These are phyloP conservation scores for Akabosia matsudoensis DNA, from an alignment of 1,140 invertebrate species.

Conservation along the genomic window DNA sequence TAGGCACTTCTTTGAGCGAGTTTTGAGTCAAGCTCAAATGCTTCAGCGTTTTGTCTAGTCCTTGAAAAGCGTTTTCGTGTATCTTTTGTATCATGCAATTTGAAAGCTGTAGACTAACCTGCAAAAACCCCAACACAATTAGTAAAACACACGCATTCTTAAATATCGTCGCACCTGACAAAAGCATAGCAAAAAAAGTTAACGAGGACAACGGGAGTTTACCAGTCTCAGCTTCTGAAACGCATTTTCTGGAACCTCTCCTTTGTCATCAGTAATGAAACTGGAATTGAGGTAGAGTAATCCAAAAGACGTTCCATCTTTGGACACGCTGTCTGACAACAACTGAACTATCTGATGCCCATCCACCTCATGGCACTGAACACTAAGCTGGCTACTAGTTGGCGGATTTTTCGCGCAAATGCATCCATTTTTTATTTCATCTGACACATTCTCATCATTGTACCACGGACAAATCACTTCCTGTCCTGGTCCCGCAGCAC, in stretches of 20 bases:
- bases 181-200: not conserved
- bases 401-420: conserved; percentile 81
- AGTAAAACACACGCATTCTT: not conserved
- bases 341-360: conserved; percentile 68
- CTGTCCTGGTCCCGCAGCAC: conserved; percentile 13
- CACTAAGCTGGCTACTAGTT: conserved; percentile 56
- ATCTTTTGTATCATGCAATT: conserved; percentile 73
- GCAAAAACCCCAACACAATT: conserved; percentile 4
- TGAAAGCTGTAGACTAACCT: conserved; percentile 73
- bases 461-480: conserved; percentile 81
- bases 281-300: conserved; percentile 77
- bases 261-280: conserved; percentile 56
- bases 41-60: conserved; percentile 71
- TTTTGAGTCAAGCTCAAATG: conserved; percentile 85
- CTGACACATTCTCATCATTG: conserved; percentile 51
- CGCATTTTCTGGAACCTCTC: conserved; percentile 62
- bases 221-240: conserved; percentile 63
- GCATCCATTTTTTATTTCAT: conserved; percentile 76
- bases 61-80: conserved; percentile 69
- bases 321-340: conserved; percentile 60
- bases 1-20: conserved; percentile 72
- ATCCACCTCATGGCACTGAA: conserved; percentile 86
- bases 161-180: too few species aligned
- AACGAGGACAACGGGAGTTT: not conserved
- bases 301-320: conserved; percentile 66